Evolutionary conservation across 1,140 invertebrate species (phyloP).

Genomic region (Zaprionus vittiger): DNA sequence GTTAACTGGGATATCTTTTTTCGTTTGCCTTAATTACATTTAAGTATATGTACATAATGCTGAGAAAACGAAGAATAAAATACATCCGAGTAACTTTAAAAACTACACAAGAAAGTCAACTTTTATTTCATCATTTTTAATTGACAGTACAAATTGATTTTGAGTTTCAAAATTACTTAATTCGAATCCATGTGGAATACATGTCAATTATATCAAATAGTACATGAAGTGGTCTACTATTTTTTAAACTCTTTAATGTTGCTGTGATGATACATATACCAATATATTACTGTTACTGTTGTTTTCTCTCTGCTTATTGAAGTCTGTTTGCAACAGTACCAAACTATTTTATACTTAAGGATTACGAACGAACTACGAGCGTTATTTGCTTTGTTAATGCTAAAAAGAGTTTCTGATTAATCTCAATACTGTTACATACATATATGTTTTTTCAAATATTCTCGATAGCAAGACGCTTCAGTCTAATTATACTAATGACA

Average conservation of each 20-base stretch:
- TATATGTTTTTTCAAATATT: slow-evolving; percentile 6
- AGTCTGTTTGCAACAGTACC: slow-evolving; percentile 3
- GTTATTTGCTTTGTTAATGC: slow-evolving; percentile 3
- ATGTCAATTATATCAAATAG: slow-evolving; percentile 2
- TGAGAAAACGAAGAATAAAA: not conserved
- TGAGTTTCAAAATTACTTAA: slow-evolving; percentile 32
- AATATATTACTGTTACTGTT: not conserved
- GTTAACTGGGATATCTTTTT: not conserved
- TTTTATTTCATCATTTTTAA: slow-evolving; percentile 42
- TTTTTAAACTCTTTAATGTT: slow-evolving; percentile 11
- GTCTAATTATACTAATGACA: slow-evolving; percentile 11
- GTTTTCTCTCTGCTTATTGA: not conserved
- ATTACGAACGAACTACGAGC: slow-evolving; percentile 4
- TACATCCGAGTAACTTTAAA: not conserved
- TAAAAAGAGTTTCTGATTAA: slow-evolving; percentile 1
- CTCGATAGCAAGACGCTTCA: slow-evolving; percentile 9
- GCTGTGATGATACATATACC: not conserved
- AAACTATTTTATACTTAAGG: not conserved
- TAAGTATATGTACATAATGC: not conserved
- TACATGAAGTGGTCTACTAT: slow-evolving; percentile 2
- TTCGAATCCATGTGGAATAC: slow-evolving; percentile 17
- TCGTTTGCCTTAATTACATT: not conserved
- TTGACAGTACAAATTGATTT: slow-evolving; percentile 55
- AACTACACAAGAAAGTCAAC: slow-evolving; percentile 40
- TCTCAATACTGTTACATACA: not conserved